These are phyloP conservation scores for Crocodylus rhombifer DNA, from an alignment of 2,797 vertebrate genomes.

Conservation along the genomic window DNA sequence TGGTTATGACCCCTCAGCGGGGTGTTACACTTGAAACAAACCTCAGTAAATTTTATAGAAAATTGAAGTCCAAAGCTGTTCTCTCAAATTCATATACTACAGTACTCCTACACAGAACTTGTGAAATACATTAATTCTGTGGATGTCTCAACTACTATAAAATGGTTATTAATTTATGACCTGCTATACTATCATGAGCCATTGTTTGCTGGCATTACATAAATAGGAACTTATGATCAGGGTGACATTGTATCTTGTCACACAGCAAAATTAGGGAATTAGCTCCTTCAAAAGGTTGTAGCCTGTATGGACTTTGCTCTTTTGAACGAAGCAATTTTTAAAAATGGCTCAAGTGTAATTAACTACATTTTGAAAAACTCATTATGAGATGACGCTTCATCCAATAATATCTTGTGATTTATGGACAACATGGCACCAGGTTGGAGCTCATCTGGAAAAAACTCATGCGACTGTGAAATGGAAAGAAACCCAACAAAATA, in stretches of 20 bases:
- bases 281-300: neutral
- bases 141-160: neutral
- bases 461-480: neutral
- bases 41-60: too few species aligned
- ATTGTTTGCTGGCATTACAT: neutral
- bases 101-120: neutral
- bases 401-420: neutral
- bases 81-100: neutral
- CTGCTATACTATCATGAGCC: neutral
- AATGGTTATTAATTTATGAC: neutral
- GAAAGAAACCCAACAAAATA: neutral
- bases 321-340: neutral
- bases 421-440: neutral
- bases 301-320: neutral
- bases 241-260: neutral
- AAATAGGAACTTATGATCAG: neutral
- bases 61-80: neutral
- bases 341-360: neutral
- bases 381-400: accelerated
- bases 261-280: neutral
- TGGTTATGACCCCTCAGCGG: too few species aligned
- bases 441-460: neutral
- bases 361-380: neutral
- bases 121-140: neutral
- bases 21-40: too few species aligned